Evolutionary conservation across 2,113 vertebrate genomes (phyloP).

Genomic region (Physeter macrocephalus): DNA sequence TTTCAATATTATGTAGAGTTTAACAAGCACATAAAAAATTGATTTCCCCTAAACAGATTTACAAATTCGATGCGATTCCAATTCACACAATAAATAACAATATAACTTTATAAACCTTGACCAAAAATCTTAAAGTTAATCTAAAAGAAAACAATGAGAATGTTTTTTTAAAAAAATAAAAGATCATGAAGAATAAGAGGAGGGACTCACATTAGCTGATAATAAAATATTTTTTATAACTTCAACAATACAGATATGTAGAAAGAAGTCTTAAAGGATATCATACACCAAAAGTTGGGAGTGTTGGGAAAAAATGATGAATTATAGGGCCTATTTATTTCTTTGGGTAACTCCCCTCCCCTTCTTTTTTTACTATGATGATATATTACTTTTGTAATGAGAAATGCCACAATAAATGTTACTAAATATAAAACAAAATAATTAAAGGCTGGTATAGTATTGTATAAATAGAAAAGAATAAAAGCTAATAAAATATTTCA

Average conservation of each 20-base stretch:
- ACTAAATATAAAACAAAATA: neutral
- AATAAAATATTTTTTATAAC: neutral
- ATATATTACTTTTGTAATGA: neutral
- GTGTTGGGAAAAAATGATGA: neutral
- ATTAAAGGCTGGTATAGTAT: neutral
- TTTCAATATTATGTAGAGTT: neutral
- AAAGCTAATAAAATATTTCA: neutral
- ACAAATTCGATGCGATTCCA: neutral
- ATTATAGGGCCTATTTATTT: neutral
- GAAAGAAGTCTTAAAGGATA: neutral
- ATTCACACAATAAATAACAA: neutral
- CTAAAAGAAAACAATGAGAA: neutral
- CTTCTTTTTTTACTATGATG: neutral
- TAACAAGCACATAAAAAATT: neutral
- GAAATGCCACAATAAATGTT: neutral
- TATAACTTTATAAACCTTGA: neutral
- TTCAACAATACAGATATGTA: neutral
- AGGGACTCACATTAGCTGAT: neutral
- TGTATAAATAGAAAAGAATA: neutral
- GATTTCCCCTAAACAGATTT: neutral
- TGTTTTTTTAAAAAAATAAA: neutral
- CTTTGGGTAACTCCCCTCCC: neutral
- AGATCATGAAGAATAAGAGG: neutral
- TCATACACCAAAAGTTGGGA: neutral
- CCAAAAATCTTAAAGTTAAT: neutral